phyloP scores from a whole-genome alignment of 2,113 vertebrate species.

The Mormoops blainvillei region DNA sequence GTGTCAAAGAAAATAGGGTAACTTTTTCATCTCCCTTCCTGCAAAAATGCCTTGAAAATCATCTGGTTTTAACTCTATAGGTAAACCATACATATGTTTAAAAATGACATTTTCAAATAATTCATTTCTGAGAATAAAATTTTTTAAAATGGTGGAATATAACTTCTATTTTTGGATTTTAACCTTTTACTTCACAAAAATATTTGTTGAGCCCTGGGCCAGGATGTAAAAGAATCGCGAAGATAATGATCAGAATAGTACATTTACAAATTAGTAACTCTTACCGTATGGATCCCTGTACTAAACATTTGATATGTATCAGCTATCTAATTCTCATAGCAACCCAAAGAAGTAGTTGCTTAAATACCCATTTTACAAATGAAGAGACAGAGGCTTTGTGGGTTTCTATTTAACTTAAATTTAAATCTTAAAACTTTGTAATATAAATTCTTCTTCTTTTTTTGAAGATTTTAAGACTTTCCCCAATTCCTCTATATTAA shows the following conservation, averaged over 20 bases:
- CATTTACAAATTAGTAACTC: background rate
- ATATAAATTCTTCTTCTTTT: background rate
- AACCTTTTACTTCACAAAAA: conserved; percentile 12
- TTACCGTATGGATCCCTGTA: background rate
- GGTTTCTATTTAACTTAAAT: background rate
- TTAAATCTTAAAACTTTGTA: background rate
- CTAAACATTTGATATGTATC: background rate
- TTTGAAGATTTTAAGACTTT: background rate
- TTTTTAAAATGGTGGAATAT: background rate
- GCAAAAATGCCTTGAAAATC: conserved; percentile 36
- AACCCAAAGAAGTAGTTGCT: background rate
- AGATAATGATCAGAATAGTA: background rate
- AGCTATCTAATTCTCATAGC: background rate
- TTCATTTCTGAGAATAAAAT: conserved; percentile 31
- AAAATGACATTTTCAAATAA: conserved; percentile 42
- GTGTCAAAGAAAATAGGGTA: background rate
- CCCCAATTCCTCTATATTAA: background rate
- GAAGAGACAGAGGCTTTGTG: background rate
- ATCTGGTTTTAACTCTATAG: background rate
- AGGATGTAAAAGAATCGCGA: background rate
- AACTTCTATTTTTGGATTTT: background rate
- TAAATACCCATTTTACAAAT: background rate
- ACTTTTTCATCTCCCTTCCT: conserved; percentile 24
- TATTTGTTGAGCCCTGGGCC: background rate
- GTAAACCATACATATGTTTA: background rate